Evolutionary conservation across 2,888 invertebrate genomes (phyloP), one percentile per base, ranked within the genome.

Genomic region (Holacanthella duospinosa): DNA sequence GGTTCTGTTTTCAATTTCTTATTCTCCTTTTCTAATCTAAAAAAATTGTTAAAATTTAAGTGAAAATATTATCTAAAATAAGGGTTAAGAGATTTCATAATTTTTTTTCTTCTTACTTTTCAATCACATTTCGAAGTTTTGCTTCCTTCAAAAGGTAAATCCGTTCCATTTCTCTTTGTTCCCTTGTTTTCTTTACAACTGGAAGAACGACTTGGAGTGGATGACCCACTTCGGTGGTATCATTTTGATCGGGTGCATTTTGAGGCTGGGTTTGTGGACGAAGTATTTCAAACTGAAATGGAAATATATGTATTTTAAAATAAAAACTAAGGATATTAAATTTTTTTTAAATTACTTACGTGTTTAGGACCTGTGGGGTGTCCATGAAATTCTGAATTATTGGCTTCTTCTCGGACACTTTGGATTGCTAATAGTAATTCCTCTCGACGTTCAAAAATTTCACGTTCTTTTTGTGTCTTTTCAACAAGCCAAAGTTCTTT

Each of bases 1-100:
- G 36, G 6, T 6, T 36, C 36, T 12, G 21, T 21, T 21, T 48
- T 48, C 48, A 48, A 48, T 21, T 48, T 9, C 21, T 48, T 9
- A 48, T 48, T 48, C 21, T 48, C 48, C n/a, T 48, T 48, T 48
- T 48, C 48, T n/a, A 48, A 21, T 21, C 48, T 48, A 48, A 48
- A 48, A 4, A 48, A 48, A 48, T 4, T n/a, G 19, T 21, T 21
- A 21, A 6, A 36, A 16, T 36, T 36, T 12, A 36, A n/a, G n/a
- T n/a, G n/a, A n/a, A n/a, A n/a, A n/a, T n/a, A n/a, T n/a, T n/a
- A n/a, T n/a, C n/a, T n/a, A n/a, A n/a, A n/a, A n/a, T n/a, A n/a
- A n/a, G n/a, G n/a, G n/a, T n/a, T n/a, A 36, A 36, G 16, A 36
- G 6, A 6, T 36, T 36, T 36, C 36, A 6, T 36, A 36, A 36